phyloP scores from a whole-genome alignment of 2,888 invertebrate genomes.

The Rhamphomyia laevipes region DNA sequence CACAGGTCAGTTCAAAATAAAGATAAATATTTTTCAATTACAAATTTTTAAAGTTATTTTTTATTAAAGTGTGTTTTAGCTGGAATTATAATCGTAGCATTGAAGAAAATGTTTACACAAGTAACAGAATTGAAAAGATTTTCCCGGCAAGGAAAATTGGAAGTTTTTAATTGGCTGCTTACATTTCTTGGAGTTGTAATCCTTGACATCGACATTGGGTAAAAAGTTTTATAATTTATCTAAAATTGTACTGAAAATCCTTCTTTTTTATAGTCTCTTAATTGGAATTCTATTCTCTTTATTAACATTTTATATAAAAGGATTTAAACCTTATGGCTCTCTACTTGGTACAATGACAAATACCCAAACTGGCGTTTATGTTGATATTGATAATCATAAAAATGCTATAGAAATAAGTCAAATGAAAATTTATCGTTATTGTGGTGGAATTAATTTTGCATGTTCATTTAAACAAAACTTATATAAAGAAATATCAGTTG shows the following conservation, averaged over 20 bases:
- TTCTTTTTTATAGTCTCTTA: constrained; percentile 31
- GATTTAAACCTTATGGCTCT: constrained; percentile 48
- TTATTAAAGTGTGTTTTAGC: constrained; percentile 46
- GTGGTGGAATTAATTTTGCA: constrained; percentile 56
- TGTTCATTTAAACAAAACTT: constrained; percentile 47
- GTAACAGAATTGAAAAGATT: constrained; percentile 51
- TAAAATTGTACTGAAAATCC: too few species aligned
- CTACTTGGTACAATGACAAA: constrained; percentile 50
- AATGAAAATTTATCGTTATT: constrained; percentile 56
- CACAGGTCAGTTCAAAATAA: constrained; percentile 39
- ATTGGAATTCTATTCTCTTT: constrained; percentile 56
- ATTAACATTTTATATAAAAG: constrained; percentile 52
- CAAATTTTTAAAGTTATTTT: too few species aligned
- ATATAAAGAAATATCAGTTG: constrained; percentile 40
- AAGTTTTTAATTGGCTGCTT: constrained; percentile 57
- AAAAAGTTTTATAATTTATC: constrained; percentile 17
- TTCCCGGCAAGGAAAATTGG: constrained; percentile 55
- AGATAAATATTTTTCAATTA: too few species aligned
- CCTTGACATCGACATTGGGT: constrained; percentile 69
- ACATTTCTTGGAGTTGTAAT: constrained; percentile 60
- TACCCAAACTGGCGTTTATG: constrained; percentile 53
- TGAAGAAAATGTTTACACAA: constrained; percentile 69
- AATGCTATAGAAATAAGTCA: constrained; percentile 50
- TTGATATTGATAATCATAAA: constrained; percentile 50
- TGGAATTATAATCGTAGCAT: constrained; percentile 57